Conservation (phyloP, 2,888 invertebrate genomes). For the Nineta flava region DNA sequence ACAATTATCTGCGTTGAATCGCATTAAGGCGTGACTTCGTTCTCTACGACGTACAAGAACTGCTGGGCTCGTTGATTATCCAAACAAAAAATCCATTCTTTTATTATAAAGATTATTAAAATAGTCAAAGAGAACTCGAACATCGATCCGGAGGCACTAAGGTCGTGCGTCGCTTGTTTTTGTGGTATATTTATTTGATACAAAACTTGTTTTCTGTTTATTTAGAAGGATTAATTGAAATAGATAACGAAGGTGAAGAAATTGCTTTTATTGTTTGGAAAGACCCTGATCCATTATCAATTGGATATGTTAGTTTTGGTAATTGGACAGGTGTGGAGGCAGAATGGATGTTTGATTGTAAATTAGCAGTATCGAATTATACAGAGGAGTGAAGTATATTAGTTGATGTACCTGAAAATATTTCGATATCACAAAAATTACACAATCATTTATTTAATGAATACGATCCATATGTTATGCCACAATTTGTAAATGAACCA, state of each 20-base stretch:
- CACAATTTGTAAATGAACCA: constrained; percentile 12
- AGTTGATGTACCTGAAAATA: not conserved
- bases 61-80: no score
- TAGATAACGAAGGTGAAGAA: constrained; percentile 43
- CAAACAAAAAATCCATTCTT: no score
- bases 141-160: no score
- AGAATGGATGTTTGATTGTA: constrained; percentile 52
- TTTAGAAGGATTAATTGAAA: constrained; percentile 41
- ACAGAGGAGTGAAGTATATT: not conserved
- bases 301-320: constrained; percentile 51
- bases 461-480: constrained; percentile 28
- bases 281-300: constrained; percentile 40
- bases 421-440: constrained; percentile 32
- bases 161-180: no score
- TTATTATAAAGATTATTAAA: no score
- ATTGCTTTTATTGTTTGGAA: constrained; percentile 40
- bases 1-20: no score
- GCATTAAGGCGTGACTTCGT: no score
- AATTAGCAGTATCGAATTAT: not conserved
- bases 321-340: constrained; percentile 49
- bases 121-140: no score
- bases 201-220: constrained; percentile 1
- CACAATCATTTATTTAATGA: constrained; percentile 32
- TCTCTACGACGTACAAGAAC: no score
- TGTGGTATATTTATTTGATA: not conserved